Percentiles rank a stretch among this genome's conserved stretches.
phyloP scores from a whole-genome alignment of 2,888 invertebrate species.

The Stenurella melanura region DNA sequence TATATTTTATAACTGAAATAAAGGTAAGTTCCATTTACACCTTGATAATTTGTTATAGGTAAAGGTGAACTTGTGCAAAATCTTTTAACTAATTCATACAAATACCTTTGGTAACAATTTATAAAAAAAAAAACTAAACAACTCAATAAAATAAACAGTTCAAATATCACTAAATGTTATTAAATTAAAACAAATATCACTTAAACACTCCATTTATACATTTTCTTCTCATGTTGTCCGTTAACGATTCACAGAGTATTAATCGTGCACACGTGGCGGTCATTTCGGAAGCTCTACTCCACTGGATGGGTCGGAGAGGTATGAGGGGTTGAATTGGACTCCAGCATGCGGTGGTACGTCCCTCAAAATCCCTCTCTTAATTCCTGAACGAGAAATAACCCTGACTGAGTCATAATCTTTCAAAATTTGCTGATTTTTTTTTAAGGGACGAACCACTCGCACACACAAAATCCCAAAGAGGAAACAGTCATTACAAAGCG shows the following conservation, averaged over 20 bases:
- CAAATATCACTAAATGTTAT: slow-evolving; percentile 32
- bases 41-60: background rate
- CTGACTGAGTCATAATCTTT: slow-evolving; percentile 46
- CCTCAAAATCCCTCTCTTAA: slow-evolving; percentile 63
- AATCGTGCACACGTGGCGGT: background rate
- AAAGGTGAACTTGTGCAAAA: background rate
- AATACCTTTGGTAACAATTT: slow-evolving; percentile 35
- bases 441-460: slow-evolving; percentile 69
- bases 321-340: slow-evolving; percentile 42
- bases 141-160: slow-evolving; percentile 21
- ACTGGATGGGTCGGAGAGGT: slow-evolving; percentile 29
- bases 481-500: slow-evolving; percentile 63
- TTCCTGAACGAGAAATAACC: slow-evolving; percentile 68
- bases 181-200: slow-evolving; percentile 34
- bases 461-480: slow-evolving; percentile 64
- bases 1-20: background rate
- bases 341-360: slow-evolving; percentile 63
- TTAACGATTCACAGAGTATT: slow-evolving; percentile 24
- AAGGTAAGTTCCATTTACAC: background rate
- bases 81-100: slow-evolving; percentile 1
- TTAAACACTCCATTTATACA: slow-evolving; percentile 28
- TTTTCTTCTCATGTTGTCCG: slow-evolving; percentile 23
- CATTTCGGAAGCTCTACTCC: slow-evolving; percentile 17
- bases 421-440: slow-evolving; percentile 53
- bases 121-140: slow-evolving; percentile 20